Evolutionary conservation across 2,113 vertebrate species (phyloP).

Genomic region (Dasyornis broadbenti): DNA sequence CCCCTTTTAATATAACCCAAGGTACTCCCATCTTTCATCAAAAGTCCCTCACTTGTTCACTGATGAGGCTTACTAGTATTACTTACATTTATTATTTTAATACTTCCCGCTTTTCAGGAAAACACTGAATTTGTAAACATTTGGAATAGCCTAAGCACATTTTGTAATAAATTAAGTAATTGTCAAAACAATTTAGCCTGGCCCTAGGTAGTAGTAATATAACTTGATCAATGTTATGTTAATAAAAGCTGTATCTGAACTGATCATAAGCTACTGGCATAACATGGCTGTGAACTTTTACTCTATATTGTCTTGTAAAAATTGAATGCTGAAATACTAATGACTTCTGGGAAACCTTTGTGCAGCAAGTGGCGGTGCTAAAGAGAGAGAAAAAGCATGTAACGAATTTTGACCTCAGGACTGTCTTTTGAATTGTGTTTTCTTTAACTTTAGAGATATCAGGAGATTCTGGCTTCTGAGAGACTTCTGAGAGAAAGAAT

Average conservation of each 20-base stretch:
- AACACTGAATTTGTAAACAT: background rate
- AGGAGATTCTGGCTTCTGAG: background rate
- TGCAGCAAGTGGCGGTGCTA: background rate
- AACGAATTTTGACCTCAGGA: constrained; percentile 20
- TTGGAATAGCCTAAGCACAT: background rate
- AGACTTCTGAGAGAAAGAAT: background rate
- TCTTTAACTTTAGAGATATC: constrained; percentile 3
- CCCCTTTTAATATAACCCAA: background rate
- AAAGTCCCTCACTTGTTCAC: background rate
- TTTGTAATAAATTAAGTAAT: background rate
- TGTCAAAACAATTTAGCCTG: background rate
- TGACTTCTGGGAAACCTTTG: constrained; percentile 34
- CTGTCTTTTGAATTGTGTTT: constrained; percentile 22
- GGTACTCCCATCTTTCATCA: background rate
- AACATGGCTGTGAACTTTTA: background rate
- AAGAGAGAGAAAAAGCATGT: background rate
- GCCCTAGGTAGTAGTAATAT: background rate
- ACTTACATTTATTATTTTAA: background rate
- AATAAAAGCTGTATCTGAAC: background rate
- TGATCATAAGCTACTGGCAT: background rate
- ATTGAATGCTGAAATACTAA: constrained; percentile 17
- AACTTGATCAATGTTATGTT: background rate
- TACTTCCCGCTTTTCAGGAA: background rate
- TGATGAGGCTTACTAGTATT: background rate
- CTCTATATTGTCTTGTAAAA: background rate